A percentile compares a stretch with the other conserved stretches of the same genome.
Evolutionary conservation across 2,888 invertebrate genomes (phyloP).

Genomic region (Acleris sparsana): DNA sequence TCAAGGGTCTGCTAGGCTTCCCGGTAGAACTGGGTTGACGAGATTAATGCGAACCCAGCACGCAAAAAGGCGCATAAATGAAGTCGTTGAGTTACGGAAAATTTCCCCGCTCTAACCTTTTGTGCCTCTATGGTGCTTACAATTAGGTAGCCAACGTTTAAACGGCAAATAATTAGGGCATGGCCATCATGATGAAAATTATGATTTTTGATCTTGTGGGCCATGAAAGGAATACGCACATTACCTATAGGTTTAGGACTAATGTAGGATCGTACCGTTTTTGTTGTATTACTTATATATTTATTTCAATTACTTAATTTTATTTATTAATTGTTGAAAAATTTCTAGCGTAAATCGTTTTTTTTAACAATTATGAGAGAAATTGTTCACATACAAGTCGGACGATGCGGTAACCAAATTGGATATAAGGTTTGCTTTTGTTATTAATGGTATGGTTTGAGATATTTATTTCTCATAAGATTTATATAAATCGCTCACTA

Average conservation of each 20-base stretch:
- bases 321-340: constrained; percentile 5
- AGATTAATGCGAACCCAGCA: too few relatives aligned
- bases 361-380: constrained; percentile 82
- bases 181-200: background rate
- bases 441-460: too few relatives aligned
- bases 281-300: background rate
- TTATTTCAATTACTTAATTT: background rate
- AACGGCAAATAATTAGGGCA: too few relatives aligned
- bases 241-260: background rate
- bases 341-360: background rate
- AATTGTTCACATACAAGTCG: constrained; percentile 86
- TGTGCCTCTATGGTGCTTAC: too few relatives aligned
- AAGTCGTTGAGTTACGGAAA: too few relatives aligned
- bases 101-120: too few relatives aligned
- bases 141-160: too few relatives aligned
- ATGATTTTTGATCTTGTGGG: background rate
- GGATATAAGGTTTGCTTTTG: constrained; percentile 85
- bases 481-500: too few relatives aligned
- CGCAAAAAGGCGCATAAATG: too few relatives aligned
- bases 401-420: constrained; percentile 76
- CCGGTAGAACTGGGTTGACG: too few relatives aligned
- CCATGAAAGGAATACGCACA: background rate
- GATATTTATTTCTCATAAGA: too few relatives aligned
- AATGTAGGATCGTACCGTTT: constrained; percentile 3
- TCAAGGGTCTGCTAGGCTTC: too few relatives aligned